These are phyloP conservation scores for Rhodophaea formosa DNA, from an alignment of 2,888 invertebrate genomes.

Conservation along the genomic window DNA sequence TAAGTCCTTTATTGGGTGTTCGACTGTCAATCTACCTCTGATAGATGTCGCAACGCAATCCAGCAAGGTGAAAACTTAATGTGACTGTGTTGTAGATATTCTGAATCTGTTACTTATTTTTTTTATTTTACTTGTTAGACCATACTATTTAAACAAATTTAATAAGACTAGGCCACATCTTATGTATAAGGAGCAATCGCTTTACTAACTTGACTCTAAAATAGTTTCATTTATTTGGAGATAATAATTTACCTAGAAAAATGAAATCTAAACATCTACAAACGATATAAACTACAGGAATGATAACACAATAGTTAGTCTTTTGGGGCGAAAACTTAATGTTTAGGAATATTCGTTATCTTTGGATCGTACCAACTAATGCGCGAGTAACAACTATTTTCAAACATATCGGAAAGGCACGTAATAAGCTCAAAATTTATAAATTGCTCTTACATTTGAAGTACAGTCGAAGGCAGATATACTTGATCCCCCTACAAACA, in stretches of 20 bases:
- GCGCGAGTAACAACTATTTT: neutral
- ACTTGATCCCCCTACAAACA: no score
- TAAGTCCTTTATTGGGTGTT: no score
- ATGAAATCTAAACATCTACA: slow-evolving; percentile 25
- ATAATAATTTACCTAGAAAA: slow-evolving; percentile 18
- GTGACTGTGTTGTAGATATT: no score
- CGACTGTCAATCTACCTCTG: no score
- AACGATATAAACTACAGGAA: slow-evolving; percentile 56
- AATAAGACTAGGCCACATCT: neutral
- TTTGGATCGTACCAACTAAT: slow-evolving; percentile 30
- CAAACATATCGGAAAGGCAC: slow-evolving; percentile 29
- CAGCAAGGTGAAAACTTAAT: no score
- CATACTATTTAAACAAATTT: neutral
- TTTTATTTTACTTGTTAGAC: no score
- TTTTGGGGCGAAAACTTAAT: slow-evolving; percentile 18
- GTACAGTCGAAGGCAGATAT: no score
- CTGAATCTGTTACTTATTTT: no score
- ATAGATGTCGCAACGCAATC: no score
- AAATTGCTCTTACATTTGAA: slow-evolving; percentile 21
- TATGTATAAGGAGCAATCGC: neutral
- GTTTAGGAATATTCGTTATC: slow-evolving; percentile 27
- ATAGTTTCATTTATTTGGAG: neutral
- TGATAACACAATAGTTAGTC: slow-evolving; percentile 43
- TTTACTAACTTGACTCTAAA: neutral
- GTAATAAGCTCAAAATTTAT: slow-evolving; percentile 30